Evolutionary conservation across 2,113 vertebrate genomes (phyloP), one percentile per base, ranked within the genome.

Genomic region (Excalfactoria chinensis): DNA sequence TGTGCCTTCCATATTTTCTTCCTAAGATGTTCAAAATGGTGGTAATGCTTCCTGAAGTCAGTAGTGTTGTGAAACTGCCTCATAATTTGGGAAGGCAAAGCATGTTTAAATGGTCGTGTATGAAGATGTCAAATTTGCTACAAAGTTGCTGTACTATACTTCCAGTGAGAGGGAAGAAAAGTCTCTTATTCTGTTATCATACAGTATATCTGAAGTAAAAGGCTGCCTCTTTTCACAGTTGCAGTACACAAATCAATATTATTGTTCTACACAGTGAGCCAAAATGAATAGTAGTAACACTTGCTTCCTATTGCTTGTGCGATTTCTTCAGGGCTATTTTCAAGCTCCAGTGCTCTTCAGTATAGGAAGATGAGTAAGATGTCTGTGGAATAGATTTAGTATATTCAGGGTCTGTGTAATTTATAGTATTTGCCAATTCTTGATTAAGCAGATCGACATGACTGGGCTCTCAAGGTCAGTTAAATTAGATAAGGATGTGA

Each of bases 351-450:
- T 90, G 85, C 72, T 96, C 28, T 72, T 88, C 43, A 21, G 68
- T 59, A 71, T 43, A 60, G 68, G 71, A 96, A 95, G 69, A 89
- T 86, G 91, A 97, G 71, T 87, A 83, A 90, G 48, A 77, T 93
- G 93, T 96, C 93, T 88, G 35, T 91, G 74, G 69, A 44, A 76
- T 92, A 94, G 95, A 95, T 94, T 93, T 91, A 87, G 78, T 88
- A 78, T 64, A 37, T 94, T 71, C 58, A 44, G 58, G n/a, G 6
- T 55, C 72, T 59, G 28, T 56, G 55, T 95, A 59, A 3, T 96
- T 96, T 96, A 40, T 93, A 94, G 96, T 88, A 92, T 97, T 96
- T 97, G 91, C 82, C 95, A 93, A 86, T 95, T 93, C 93, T 95
- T 95, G 88, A 96, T 96, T 94, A 96, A 95, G 84, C 62, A 37